Percentiles rank a stretch among this genome's conserved stretches.
phyloP scores from a whole-genome alignment of 2,797 vertebrate species.

The Phyllotis vaccarum region DNA sequence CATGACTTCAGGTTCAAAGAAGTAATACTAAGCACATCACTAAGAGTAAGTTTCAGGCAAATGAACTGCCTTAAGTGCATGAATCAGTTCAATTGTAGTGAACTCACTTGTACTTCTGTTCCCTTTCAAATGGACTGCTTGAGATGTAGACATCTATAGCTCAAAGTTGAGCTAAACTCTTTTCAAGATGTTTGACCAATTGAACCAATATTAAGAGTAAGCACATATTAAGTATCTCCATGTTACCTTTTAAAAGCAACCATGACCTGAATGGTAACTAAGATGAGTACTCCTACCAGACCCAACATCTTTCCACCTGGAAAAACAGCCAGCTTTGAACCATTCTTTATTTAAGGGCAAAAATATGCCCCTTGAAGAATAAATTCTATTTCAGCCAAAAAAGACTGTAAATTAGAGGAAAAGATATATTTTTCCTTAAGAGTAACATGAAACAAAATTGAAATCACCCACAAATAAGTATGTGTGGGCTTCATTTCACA shows the following conservation, averaged over 20 bases:
- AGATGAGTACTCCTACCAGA: not conserved
- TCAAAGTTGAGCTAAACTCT: not conserved
- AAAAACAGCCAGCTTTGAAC: not conserved
- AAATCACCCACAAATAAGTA: not conserved
- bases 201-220: not conserved
- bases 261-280: not conserved
- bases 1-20: not conserved
- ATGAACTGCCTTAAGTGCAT: not conserved
- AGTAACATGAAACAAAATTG: not conserved
- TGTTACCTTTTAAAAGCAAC: slow-evolving; percentile 1
- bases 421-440: not conserved
- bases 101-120: not conserved
- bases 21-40: not conserved
- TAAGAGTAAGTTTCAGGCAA: not conserved
- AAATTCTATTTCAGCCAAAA: slow-evolving; percentile 28
- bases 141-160: not conserved
- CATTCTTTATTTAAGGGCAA: not conserved
- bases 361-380: not conserved
- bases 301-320: not conserved
- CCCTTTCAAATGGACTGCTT: not conserved
- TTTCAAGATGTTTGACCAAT: not conserved
- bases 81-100: not conserved
- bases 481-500: not conserved
- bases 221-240: not conserved
- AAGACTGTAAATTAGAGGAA: not conserved